Evolutionary conservation across 2,797 vertebrate genomes (phyloP).

Genomic region (Gymnopithys bicolor): DNA sequence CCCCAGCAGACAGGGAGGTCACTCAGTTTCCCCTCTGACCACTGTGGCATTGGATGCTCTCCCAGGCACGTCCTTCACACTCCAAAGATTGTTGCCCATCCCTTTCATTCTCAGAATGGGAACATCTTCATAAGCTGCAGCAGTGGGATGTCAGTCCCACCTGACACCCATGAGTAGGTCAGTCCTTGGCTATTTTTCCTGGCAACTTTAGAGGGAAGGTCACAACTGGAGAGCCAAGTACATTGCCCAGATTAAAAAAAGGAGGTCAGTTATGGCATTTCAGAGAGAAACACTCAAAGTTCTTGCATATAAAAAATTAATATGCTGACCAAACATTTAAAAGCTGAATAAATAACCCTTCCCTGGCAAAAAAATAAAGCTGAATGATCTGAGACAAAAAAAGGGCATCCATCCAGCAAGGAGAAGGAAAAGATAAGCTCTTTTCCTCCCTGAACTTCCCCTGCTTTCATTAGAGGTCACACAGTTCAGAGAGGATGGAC

Average conservation of each 20-base stretch:
- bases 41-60: not conserved
- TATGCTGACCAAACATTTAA: constrained; percentile 49
- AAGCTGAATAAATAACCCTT: constrained; percentile 52
- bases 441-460: constrained; percentile 1
- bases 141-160: not conserved
- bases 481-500: not conserved
- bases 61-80: not conserved
- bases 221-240: not conserved
- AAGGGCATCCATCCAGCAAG: constrained; percentile 12
- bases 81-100: rapidly evolving
- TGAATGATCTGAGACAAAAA: constrained; percentile 21
- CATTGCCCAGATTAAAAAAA: not conserved
- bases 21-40: not conserved
- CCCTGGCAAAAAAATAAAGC: constrained; percentile 28
- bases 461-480: not conserved
- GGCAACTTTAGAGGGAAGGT: not conserved
- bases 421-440: constrained; percentile 34
- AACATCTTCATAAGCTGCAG: not conserved
- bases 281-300: constrained; percentile 36
- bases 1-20: not conserved
- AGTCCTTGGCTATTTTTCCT: not conserved
- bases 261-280: not conserved
- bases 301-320: constrained; percentile 44
- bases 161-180: rapidly evolving
- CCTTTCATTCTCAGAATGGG: not conserved